Evolutionary conservation across 1,140 invertebrate genomes (phyloP), one percentile per base, ranked within the genome.

Genomic region (Drosophila oshimai): DNA sequence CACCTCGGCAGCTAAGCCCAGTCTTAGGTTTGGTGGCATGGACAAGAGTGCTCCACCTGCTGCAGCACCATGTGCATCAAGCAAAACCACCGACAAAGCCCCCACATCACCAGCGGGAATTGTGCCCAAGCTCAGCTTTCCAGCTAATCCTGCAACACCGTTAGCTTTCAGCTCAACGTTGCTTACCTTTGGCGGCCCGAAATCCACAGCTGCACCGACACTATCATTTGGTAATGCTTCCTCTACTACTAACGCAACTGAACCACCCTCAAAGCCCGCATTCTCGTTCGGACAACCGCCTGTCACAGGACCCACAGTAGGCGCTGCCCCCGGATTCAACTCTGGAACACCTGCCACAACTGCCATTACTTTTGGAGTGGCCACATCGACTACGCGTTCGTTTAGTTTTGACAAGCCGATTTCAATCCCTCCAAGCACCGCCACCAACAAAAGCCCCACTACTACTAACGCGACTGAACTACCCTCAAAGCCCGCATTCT

Each of bases 301-400:
- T 26, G 28, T 3, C 3, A 26, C 31, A 18, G 37, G 28, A n/a
- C 10, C 26, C 12, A 18, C 26, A 34, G 26, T 60, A 45, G 49
- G 18, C n/a, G 44, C 28, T 54, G 44, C 60, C 22, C 26, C 49
- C 7, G 64, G 49, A 61, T 73, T 89, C 33, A 67, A 67, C 15
- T 33, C 57, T 12, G 45, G n/a, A 9, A 12, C 45, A 10, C 15
- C 24, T 2, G 12, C 17, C 37, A 60, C 49, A 47, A 22, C 36
- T 15, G 79, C 54, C 31, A 47, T 55, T 17, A 10, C 58, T 7
- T 79, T 75, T 60, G 61, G 49, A 26, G 18, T 15, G 17, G n/a
- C 47, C 13, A 24, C 15, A 15, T 34, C 46, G 12, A 37, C 7
- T 4, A 10, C 18, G 2, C 9, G 55, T n/a, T 2, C 37, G 3